These are phyloP conservation scores for Momotus momota DNA, from an alignment of 2,797 vertebrate species.

Conservation along the genomic window DNA sequence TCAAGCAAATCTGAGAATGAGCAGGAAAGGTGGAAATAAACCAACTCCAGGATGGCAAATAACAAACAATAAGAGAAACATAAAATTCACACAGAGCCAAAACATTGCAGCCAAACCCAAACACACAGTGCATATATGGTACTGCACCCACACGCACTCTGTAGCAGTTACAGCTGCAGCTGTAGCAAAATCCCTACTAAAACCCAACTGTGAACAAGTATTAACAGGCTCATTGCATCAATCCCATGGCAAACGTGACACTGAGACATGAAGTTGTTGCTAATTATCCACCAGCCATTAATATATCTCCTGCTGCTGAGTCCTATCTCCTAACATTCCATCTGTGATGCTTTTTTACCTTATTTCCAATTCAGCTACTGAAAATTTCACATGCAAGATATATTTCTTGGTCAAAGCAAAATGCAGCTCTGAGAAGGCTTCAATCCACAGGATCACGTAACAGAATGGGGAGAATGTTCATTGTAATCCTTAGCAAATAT, in stretches of 20 bases:
- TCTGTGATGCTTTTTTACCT: constrained; percentile 41
- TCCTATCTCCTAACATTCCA: constrained; percentile 13
- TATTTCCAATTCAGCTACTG: constrained; percentile 50
- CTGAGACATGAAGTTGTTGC: constrained; percentile 35
- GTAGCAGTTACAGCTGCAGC: constrained; percentile 44
- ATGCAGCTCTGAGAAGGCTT: not conserved
- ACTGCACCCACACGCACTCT: not conserved
- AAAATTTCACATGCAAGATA: constrained; percentile 32
- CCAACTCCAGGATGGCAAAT: constrained; percentile 11
- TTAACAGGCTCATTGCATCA: constrained; percentile 63
- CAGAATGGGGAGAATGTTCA: not conserved
- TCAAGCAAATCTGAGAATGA: constrained; percentile 16
- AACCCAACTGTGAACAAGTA: constrained; percentile 69
- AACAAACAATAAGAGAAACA: constrained; percentile 20
- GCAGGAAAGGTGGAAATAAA: constrained; percentile 34
- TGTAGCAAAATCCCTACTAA: constrained; percentile 47
- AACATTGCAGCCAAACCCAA: constrained; percentile 36
- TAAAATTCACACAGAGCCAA: constrained; percentile 6
- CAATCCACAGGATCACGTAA: not conserved
- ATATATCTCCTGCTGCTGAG: constrained; percentile 50
- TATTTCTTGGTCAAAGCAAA: constrained; percentile 28
- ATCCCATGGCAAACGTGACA: constrained; percentile 65
- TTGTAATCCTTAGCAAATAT: constrained; percentile 1
- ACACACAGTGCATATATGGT: not conserved
- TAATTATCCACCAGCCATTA: constrained; percentile 66